Percentiles rank a stretch among this genome's conserved stretches.
These are phyloP conservation scores for Aelia acuminata DNA, from an alignment of 2,888 invertebrate genomes.

Conservation along the genomic window DNA sequence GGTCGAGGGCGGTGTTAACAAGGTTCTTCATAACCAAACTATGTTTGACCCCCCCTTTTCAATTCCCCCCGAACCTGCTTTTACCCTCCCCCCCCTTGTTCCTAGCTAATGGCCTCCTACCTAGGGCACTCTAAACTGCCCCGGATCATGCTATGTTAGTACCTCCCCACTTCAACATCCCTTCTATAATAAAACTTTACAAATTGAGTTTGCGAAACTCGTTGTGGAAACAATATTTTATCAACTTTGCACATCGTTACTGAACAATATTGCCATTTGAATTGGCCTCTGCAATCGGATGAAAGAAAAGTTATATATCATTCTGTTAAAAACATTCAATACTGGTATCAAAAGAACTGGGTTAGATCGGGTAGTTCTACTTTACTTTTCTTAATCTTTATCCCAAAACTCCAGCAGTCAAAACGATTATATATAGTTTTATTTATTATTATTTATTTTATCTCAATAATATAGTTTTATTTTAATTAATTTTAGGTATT, in stretches of 20 bases:
- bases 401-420: too few species aligned
- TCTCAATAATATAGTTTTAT: too few species aligned
- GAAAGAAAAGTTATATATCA: neutral
- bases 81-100: neutral
- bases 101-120: neutral
- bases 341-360: too few species aligned
- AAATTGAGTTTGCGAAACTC: conserved; percentile 25
- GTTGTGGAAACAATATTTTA: neutral
- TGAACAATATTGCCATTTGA: neutral
- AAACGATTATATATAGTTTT: too few species aligned
- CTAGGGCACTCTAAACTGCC: conserved; percentile 7
- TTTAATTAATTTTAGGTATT: too few species aligned
- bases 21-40: neutral
- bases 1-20: neutral
- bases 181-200: conserved; percentile 40
- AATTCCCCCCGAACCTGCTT: neutral
- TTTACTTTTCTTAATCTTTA: too few species aligned
- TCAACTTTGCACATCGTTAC: neutral
- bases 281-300: neutral
- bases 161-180: neutral
- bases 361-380: too few species aligned
- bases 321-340: neutral
- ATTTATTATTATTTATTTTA: too few species aligned
- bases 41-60: neutral
- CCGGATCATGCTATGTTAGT: conserved; percentile 6